Evolutionary conservation across 2,113 vertebrate species (phyloP).

Genomic region (Entelurus aequoreus): DNA sequence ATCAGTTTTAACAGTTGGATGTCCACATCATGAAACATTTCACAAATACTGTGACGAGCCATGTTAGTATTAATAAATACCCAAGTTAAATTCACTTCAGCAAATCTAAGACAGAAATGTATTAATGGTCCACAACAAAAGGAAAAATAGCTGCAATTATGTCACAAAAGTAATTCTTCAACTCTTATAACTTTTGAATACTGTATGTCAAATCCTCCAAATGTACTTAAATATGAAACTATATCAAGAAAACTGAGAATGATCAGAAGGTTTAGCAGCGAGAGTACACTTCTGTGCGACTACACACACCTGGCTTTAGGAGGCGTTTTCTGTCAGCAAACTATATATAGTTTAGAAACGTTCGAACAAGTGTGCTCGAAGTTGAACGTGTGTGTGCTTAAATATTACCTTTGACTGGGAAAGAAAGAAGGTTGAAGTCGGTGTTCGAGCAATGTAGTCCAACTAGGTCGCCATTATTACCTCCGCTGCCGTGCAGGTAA

Average conservation of each 20-base stretch:
- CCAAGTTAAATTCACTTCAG: no score
- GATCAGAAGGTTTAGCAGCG: no score
- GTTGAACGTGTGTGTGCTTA: not conserved
- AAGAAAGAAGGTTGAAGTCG: constrained; percentile 29
- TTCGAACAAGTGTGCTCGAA: not conserved
- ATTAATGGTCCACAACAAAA: not conserved
- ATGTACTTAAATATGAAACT: not conserved
- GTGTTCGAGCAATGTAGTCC: not conserved
- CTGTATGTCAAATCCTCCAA: not conserved
- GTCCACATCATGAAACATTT: no score
- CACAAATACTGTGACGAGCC: no score
- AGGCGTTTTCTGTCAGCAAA: not conserved
- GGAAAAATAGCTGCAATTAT: not conserved
- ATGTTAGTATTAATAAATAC: no score
- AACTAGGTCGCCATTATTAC: constrained; percentile 12
- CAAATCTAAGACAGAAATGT: no score
- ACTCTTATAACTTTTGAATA: not conserved
- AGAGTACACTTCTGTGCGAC: no score
- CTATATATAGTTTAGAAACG: not conserved
- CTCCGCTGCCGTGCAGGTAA: constrained; percentile 9
- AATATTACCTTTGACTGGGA: not conserved
- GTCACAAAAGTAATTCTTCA: not conserved
- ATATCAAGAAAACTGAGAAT: no score
- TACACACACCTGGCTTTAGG: no score
- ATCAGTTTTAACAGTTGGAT: no score